Evolutionary conservation across 1,140 invertebrate species (phyloP).

Genomic region (Drosophila pruinosa): DNA sequence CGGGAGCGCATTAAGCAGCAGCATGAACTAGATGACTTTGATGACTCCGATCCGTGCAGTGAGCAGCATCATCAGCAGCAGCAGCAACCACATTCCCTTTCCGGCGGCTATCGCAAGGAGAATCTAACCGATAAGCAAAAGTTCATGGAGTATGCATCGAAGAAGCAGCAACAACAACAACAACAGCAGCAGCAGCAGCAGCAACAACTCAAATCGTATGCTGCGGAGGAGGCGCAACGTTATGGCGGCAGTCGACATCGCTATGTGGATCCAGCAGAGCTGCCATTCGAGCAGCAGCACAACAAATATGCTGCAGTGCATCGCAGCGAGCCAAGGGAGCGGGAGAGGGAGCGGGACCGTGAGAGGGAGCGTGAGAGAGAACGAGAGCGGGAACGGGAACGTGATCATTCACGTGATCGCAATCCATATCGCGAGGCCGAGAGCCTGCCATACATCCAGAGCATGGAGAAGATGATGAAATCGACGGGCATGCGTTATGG

Average conservation of each 20-base stretch:
- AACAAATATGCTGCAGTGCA: conserved; percentile 73
- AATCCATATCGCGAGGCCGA: conserved; percentile 81
- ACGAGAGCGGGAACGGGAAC: conserved; percentile 31
- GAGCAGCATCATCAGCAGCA: conserved; percentile 17
- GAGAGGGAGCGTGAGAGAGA: conserved; percentile 43
- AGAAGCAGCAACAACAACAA: conserved; percentile 57
- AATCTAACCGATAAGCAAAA: conserved; percentile 80
- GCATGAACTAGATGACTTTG: conserved; percentile 60
- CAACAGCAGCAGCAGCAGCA: conserved; percentile 46
- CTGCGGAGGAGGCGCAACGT: conserved; percentile 62
- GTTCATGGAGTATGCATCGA: conserved; percentile 71
- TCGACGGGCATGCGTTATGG: conserved; percentile 77
- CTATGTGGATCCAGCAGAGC: conserved; percentile 69
- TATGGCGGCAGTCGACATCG: conserved; percentile 71
- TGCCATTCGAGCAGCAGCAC: conserved; percentile 64
- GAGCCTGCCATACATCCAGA: conserved; percentile 80
- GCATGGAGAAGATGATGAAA: conserved; percentile 82
- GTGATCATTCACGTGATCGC: conserved; percentile 63
- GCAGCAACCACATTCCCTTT: conserved; percentile 21
- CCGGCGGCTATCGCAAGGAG: conserved; percentile 67
- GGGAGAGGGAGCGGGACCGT: conserved; percentile 24
- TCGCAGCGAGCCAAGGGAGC: conserved; percentile 37
- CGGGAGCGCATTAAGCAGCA: conserved; percentile 38
- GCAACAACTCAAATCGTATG: conserved; percentile 47
- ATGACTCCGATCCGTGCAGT: conserved; percentile 62